These are phyloP conservation scores for Chamaetylas fuelleborni DNA, from an alignment of 2,113 vertebrate genomes.

Conservation along the genomic window DNA sequence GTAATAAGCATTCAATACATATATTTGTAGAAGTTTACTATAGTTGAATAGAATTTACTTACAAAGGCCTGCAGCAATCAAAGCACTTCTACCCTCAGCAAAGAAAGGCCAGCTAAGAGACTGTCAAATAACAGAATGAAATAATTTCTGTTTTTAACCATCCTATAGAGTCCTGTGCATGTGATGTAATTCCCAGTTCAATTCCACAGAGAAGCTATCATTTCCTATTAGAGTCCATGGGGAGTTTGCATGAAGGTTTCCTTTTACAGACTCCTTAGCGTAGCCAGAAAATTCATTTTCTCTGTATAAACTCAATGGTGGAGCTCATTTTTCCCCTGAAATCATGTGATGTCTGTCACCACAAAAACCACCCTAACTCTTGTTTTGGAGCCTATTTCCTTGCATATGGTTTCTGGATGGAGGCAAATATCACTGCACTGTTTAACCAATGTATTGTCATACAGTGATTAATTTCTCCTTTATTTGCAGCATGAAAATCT, in stretches of 20 bases:
- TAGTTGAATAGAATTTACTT: not conserved
- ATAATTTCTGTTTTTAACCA: not conserved
- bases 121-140: not conserved
- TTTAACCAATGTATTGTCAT: slow-evolving; percentile 28
- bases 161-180: not conserved
- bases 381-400: not conserved
- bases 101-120: not conserved
- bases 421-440: not conserved
- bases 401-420: slow-evolving; percentile 4
- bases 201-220: not conserved
- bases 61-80: not conserved
- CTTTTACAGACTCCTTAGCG: not conserved
- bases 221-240: not conserved
- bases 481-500: slow-evolving; percentile 42
- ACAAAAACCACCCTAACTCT: not conserved
- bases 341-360: not conserved
- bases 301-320: not conserved
- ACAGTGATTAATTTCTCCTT: slow-evolving; percentile 30
- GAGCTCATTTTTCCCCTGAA: not conserved
- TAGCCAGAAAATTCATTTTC: not conserved
- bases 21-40: not conserved
- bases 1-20: not conserved
- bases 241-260: not conserved
- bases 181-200: not conserved
- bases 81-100: not conserved